Base-by-base conservation (phyloP, 2,113 vertebrate species). In the Polypterus bichir region DNA sequence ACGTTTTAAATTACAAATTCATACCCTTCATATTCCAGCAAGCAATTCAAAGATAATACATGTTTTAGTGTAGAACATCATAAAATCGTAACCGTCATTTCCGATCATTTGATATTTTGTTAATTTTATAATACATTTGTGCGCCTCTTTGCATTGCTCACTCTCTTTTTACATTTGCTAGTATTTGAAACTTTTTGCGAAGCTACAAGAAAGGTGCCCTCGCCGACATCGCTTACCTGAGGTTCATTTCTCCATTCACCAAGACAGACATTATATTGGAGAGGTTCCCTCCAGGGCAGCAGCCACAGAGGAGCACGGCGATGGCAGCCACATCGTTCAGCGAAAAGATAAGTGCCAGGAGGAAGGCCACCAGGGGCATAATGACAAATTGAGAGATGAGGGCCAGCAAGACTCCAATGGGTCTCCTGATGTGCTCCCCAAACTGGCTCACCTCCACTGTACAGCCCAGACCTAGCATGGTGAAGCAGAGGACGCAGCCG, bases 171-270 rank as follows among this genome's bases (percentile, higher is more conserved):
- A 27, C 27, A 27, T 27, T 27, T 27, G 27, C 27, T 27, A 27
- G 27, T 27, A 27, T 27, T 27, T 27, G 27, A 27, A 27, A 27
- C 27, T 27, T 27, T 27, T 27, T 27, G 27, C 27, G 2, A 27
- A 27, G 27, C 27, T 27, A 27, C 27, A 27, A 27, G 27, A 27
- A 27, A 27, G 27, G 2, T 27, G 27, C 27, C 27, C 54, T 46
- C 6, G 48, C 44, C 4, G 8, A 10, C 3, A 48, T 11, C 7
- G n/a, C 4, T 1, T 89, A 97, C 95, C 95, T 98, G 71, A 98
- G 92, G 70, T 95, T 98, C 94, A 97, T 98, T 70, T 97, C 93
- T 27, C 93, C 94, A 73, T 97, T 83, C 64, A 89, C 93, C 74
- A 98, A 85, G 64, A 97, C 83, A 6, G 91, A 89, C 91, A 98